Percentiles rank a stretch among this genome's conserved stretches.
Conservation (phyloP, 2,888 invertebrate genomes). For the Caenorhabditis sp. region DNA sequence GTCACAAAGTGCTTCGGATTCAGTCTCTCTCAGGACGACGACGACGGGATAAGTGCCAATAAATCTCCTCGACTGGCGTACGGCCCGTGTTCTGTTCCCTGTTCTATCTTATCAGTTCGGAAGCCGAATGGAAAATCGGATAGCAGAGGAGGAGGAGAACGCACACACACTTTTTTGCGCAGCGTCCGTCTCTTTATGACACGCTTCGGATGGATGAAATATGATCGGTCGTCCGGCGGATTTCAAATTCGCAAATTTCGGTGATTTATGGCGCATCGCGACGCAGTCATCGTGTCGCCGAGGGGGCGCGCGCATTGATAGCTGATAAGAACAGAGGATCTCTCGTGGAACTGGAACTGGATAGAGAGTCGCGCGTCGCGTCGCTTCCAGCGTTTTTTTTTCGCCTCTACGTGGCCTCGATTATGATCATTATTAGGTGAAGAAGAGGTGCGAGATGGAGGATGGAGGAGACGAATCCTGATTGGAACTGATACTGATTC, state of each 20-base stretch:
- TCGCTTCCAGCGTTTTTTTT: slow-evolving; percentile 36
- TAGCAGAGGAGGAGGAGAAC: slow-evolving; percentile 9
- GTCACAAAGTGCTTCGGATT: slow-evolving; percentile 34
- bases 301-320: background rate
- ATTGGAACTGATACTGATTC: background rate
- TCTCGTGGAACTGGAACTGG: slow-evolving; percentile 26
- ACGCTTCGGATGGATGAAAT: slow-evolving; percentile 21
- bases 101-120: slow-evolving; percentile 28
- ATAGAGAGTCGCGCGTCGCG: no score
- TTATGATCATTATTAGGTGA: background rate
- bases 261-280: slow-evolving; percentile 38
- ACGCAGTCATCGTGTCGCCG: slow-evolving; percentile 59
- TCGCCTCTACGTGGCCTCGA: slow-evolving; percentile 13
- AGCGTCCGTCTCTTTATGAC: background rate
- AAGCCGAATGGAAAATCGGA: slow-evolving; percentile 5
- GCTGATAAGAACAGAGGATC: background rate
- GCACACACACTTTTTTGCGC: slow-evolving; percentile 2
- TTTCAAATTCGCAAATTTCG: slow-evolving; percentile 55
- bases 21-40: no score
- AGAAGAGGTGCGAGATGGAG: slow-evolving; percentile 38
- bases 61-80: slow-evolving; percentile 16
- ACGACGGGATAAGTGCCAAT: slow-evolving; percentile 20
- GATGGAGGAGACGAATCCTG: no score
- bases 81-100: background rate
- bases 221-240: slow-evolving; percentile 34